Evolutionary conservation across 2,797 vertebrate genomes (phyloP).

Genomic region (Epinephelus awoara): DNA sequence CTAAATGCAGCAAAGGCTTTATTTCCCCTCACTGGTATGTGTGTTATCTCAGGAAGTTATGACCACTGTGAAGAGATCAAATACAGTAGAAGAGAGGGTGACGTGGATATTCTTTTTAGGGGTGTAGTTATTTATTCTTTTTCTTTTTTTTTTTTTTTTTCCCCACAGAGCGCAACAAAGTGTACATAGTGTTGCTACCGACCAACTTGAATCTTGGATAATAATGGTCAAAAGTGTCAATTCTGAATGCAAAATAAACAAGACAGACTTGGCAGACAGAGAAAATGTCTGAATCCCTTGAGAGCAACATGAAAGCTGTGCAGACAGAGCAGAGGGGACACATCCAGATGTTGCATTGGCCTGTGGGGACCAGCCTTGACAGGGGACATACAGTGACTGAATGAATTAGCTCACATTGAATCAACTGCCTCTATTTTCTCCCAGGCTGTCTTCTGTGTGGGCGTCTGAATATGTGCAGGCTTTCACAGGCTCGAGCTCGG

Average conservation of each 20-base stretch:
- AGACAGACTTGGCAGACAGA: constrained; percentile 17
- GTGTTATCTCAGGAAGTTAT: not conserved
- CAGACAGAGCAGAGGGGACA: constrained; percentile 54
- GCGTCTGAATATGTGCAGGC: constrained; percentile 49
- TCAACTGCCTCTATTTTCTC: constrained; percentile 58
- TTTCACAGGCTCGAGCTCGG: constrained; percentile 39
- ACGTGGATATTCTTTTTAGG: not conserved
- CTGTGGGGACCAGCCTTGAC: constrained; percentile 65
- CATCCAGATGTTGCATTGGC: constrained; percentile 72
- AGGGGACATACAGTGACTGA: constrained; percentile 67
- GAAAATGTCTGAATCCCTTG: constrained; percentile 37
- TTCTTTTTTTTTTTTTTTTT: not conserved
- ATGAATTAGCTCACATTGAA: constrained; percentile 73
- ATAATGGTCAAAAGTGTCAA: constrained; percentile 20
- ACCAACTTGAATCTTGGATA: constrained; percentile 12
- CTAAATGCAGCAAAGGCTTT: not conserved
- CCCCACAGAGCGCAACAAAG: not conserved
- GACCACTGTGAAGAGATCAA: not conserved
- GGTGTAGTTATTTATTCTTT: not conserved
- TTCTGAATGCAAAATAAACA: constrained; percentile 41
- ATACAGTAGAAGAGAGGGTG: not conserved
- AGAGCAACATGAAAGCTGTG: constrained; percentile 55
- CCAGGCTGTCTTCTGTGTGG: constrained; percentile 51
- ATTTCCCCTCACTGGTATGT: not conserved
- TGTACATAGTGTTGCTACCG: not conserved